Evolutionary conservation across 1,140 invertebrate species (phyloP).

Genomic region (Drosophila mojavensis): DNA sequence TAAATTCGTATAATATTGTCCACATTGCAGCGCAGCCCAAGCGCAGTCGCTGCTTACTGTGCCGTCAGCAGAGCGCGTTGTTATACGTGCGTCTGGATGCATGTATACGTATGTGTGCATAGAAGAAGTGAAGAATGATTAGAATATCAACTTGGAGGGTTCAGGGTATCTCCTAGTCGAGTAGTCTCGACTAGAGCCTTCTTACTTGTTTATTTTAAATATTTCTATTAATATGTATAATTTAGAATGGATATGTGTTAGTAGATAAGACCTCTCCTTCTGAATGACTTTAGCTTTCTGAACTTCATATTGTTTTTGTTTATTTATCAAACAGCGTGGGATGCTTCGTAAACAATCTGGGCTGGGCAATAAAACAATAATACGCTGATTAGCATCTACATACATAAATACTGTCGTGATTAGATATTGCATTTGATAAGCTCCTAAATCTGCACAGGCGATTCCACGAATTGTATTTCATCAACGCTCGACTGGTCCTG

Average conservation of each 20-base stretch:
- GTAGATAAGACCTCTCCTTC: neutral
- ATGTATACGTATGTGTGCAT: too few species aligned
- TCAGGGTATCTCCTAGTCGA: too few species aligned
- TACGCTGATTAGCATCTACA: conserved; percentile 14
- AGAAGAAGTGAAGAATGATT: too few species aligned
- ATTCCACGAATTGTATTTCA: conserved; percentile 65
- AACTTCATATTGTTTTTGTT: neutral
- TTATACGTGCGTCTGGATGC: too few species aligned
- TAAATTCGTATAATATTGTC: too few species aligned
- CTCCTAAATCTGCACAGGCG: conserved; percentile 68
- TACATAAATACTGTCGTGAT: conserved; percentile 62
- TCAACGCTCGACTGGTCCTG: neutral
- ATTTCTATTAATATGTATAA: neutral
- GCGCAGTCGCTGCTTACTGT: too few species aligned
- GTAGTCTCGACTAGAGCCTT: too few species aligned
- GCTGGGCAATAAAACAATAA: conserved; percentile 3
- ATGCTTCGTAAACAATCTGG: conserved; percentile 13
- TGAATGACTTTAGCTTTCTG: neutral
- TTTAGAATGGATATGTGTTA: neutral
- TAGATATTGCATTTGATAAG: conserved; percentile 53
- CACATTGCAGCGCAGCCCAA: too few species aligned
- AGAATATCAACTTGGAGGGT: too few species aligned
- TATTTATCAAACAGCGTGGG: conserved; percentile 18
- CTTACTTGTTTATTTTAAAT: too few species aligned
- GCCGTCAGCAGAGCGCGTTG: too few species aligned